Evolutionary conservation across 2,113 vertebrate species (phyloP).

Genomic region (Paramisgurnus dabryanus): DNA sequence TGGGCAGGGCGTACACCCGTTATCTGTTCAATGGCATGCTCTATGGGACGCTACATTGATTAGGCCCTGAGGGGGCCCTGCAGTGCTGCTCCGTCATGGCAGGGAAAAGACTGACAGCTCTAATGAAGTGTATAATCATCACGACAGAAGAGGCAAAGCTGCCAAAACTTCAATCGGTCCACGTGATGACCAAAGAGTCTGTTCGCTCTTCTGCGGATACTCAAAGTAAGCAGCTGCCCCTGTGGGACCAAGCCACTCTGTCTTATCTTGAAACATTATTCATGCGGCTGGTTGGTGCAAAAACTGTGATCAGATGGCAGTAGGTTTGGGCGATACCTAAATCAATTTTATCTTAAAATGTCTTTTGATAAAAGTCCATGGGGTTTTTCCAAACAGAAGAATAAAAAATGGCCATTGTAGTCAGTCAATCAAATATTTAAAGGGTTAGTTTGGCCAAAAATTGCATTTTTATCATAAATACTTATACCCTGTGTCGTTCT

Average conservation of each 20-base stretch:
- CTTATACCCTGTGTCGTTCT: no score
- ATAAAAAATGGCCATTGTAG: no score
- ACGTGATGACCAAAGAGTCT: slow-evolving; percentile 71
- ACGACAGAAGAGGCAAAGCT: slow-evolving; percentile 64
- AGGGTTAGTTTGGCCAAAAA: no score
- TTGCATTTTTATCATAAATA: no score
- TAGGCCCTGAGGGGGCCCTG: slow-evolving; percentile 75
- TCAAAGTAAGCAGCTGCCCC: slow-evolving; percentile 31
- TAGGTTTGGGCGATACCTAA: neutral
- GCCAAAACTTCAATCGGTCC: slow-evolving; percentile 73
- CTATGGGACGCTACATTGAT: slow-evolving; percentile 73
- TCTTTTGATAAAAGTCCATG: neutral
- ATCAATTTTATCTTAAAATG: neutral
- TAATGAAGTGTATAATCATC: slow-evolving; percentile 73
- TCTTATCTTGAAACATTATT: slow-evolving; percentile 34
- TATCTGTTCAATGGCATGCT: slow-evolving; percentile 71
- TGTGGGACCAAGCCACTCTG: slow-evolving; percentile 53
- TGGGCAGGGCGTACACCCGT: slow-evolving; percentile 55
- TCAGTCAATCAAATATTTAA: no score
- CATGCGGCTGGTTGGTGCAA: slow-evolving; percentile 10
- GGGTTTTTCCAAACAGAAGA: no score
- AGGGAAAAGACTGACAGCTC: slow-evolving; percentile 76
- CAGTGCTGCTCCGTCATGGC: slow-evolving; percentile 64
- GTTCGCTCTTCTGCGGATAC: slow-evolving; percentile 58
- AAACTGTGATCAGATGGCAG: neutral